phyloP scores from a whole-genome alignment of 2,888 invertebrate genomes.

The Alitta virens region DNA sequence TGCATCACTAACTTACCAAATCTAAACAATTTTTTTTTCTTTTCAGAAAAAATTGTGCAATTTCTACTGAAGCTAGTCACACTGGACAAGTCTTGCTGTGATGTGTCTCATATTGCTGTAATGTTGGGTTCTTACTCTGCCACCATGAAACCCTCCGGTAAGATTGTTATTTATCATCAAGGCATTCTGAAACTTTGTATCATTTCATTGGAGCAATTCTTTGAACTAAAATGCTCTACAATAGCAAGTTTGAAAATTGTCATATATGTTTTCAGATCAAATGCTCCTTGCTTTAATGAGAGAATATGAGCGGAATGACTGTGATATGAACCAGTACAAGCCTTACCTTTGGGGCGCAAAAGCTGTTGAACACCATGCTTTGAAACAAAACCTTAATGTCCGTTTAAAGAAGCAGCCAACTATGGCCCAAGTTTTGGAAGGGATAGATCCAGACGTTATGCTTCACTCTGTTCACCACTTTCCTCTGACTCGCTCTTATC shows the following conservation, averaged over 20 bases:
- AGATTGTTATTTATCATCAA: no score
- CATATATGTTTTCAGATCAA: constrained; percentile 64
- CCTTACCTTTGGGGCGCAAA: constrained; percentile 83
- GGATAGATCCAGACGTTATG: constrained; percentile 68
- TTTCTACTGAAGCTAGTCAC: constrained; percentile 6
- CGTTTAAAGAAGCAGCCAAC: constrained; percentile 72
- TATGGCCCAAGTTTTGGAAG: constrained; percentile 70
- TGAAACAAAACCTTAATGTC: constrained; percentile 59
- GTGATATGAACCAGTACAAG: constrained; percentile 49
- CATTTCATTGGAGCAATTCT: no score
- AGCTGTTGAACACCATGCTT: constrained; percentile 71
- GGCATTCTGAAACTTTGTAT: no score
- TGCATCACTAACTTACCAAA: no score
- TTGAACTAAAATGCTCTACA: no score
- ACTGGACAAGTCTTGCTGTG: not conserved
- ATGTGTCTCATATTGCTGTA: constrained; percentile 68
- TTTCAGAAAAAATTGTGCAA: constrained; percentile 29
- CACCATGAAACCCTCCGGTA: constrained; percentile 64
- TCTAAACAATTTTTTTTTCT: no score
- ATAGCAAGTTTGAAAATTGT: no score
- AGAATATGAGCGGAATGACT: constrained; percentile 68
- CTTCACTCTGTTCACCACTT: constrained; percentile 70
- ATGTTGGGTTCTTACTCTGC: constrained; percentile 75
- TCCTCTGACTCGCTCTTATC: constrained; percentile 63
- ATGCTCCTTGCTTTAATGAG: constrained; percentile 67